These are phyloP conservation scores for Vicugna pacos DNA, from an alignment of 2,113 vertebrate genomes.

Conservation along the genomic window DNA sequence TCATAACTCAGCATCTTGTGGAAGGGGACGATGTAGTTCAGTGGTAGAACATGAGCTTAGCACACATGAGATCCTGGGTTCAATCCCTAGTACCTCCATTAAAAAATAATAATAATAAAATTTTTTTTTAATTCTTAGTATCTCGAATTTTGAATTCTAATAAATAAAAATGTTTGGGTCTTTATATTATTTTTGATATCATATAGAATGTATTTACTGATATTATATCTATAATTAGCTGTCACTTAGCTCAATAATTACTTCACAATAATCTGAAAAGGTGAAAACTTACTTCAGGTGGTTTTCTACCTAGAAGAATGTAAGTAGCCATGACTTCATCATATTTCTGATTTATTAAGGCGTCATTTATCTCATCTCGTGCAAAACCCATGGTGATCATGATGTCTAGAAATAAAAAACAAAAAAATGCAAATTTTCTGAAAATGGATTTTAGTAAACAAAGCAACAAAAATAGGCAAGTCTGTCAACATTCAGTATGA, in stretches of 20 bases:
- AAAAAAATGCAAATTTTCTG: not conserved
- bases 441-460: conserved; percentile 32
- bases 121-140: not conserved
- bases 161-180: not conserved
- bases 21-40: too few species aligned
- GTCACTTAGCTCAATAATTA: not conserved
- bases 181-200: not conserved
- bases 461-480: not conserved
- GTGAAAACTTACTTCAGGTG: conserved; percentile 92
- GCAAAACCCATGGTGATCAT: conserved; percentile 99
- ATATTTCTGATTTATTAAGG: conserved; percentile 95
- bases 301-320: conserved; percentile 96
- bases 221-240: not conserved
- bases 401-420: conserved; percentile 88
- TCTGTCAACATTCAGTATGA: not conserved
- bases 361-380: conserved; percentile 97
- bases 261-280: not conserved
- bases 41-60: too few species aligned
- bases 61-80: too few species aligned
- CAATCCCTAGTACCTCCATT: too few species aligned
- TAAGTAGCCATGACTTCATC: conserved; percentile 99
- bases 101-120: too few species aligned
- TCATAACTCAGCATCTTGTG: not conserved
- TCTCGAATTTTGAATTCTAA: not conserved
- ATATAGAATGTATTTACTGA: not conserved